Conservation (phyloP, 2,888 invertebrate species). For the Orchesella flavescens region DNA sequence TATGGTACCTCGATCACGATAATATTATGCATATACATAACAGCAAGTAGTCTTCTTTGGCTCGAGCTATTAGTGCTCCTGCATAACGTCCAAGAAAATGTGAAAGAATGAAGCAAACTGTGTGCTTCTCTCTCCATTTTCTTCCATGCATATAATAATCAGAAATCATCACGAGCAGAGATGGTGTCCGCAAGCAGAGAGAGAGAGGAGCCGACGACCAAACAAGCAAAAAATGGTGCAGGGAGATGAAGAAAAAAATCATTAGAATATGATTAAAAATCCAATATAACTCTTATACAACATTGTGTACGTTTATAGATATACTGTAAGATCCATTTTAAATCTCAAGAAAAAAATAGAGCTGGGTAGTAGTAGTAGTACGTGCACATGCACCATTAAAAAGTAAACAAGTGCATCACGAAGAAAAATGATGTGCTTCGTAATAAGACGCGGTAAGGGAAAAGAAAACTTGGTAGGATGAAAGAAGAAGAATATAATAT, state of each 20-base stretch:
- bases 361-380: no score
- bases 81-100: conserved; percentile 39
- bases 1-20: conserved; percentile 36
- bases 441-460: not conserved
- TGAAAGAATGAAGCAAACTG: not conserved
- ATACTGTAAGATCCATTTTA: no score
- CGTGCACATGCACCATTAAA: not conserved
- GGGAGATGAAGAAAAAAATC: conserved; percentile 34
- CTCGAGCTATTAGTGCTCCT: conserved; percentile 61
- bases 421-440: conserved; percentile 5
- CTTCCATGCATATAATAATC: conserved; percentile 30
- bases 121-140: not conserved
- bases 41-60: conserved; percentile 61
- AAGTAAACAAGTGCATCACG: conserved; percentile 27
- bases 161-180: conserved; percentile 8
- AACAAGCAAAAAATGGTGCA: conserved; percentile 25
- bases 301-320: not conserved
- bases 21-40: conserved; percentile 56
- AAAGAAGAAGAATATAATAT: no score
- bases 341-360: no score
- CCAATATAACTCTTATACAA: not conserved
- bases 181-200: conserved; percentile 42
- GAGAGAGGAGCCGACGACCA: conserved; percentile 38
- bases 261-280: conserved; percentile 56
- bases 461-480: no score